A percentile compares a stretch with the other conserved stretches of the same genome.
Evolutionary conservation across 2,888 invertebrate species (phyloP).

Genomic region (Noctua pronuba): DNA sequence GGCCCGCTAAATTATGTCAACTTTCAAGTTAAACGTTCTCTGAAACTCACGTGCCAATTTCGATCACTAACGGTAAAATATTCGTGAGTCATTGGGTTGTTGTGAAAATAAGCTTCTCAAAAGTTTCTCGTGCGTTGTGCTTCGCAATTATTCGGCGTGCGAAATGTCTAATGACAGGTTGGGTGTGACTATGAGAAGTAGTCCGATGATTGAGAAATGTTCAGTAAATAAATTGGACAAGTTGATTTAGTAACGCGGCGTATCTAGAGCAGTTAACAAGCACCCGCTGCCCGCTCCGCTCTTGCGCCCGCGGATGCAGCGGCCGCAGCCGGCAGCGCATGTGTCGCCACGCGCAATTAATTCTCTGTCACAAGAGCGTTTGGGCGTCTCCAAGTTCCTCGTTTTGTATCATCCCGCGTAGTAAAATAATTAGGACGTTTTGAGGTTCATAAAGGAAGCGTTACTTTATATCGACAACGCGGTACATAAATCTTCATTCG

Average conservation of each 20-base stretch:
- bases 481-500: constrained; percentile 89
- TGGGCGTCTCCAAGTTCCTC: constrained; percentile 88
- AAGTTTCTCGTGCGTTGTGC: constrained; percentile 55
- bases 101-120: constrained; percentile 66
- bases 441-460: constrained; percentile 90
- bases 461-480: constrained; percentile 90
- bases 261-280: constrained; percentile 5
- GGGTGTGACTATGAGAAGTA: constrained; percentile 45
- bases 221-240: constrained; percentile 47
- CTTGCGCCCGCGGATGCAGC: constrained; percentile 54
- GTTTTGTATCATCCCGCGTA: constrained; percentile 86
- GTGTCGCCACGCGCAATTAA: constrained; percentile 90
- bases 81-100: constrained; percentile 66
- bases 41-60: constrained; percentile 69
- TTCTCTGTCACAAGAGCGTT: constrained; percentile 90
- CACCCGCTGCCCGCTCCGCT: constrained; percentile 62
- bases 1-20: constrained; percentile 63
- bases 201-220: constrained; percentile 44
- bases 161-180: constrained; percentile 60
- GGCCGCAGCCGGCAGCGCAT: constrained; percentile 75
- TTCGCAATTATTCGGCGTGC: constrained; percentile 56
- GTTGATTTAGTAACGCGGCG: constrained; percentile 42
- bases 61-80: constrained; percentile 64
- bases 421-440: constrained; percentile 90
- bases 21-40: constrained; percentile 69